Evolutionary conservation across 2,888 invertebrate genomes (phyloP).

Genomic region (Mythimna impura): DNA sequence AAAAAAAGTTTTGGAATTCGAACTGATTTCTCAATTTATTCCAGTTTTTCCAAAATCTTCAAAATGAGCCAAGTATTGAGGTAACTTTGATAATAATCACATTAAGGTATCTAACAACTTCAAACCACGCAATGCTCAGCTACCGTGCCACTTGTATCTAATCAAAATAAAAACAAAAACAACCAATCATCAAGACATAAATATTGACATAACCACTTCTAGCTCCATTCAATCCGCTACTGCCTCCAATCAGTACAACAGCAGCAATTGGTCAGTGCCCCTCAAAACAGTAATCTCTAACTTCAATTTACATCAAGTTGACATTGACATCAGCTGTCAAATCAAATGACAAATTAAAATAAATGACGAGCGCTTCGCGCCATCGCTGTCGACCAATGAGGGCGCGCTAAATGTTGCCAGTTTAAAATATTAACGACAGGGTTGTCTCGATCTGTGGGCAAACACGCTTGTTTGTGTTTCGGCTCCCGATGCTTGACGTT

Average conservation of each 20-base stretch:
- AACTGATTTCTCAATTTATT: background rate
- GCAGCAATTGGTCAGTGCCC: slow-evolving; percentile 63
- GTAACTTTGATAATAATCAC: background rate
- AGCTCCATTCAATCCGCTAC: slow-evolving; percentile 37
- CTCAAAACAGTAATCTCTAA: slow-evolving; percentile 62
- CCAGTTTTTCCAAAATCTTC: background rate
- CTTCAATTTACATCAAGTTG: slow-evolving; percentile 69
- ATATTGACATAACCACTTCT: slow-evolving; percentile 50
- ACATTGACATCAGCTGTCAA: slow-evolving; percentile 72
- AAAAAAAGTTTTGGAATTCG: background rate
- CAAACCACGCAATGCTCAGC: slow-evolving; percentile 2
- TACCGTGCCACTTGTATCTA: slow-evolving; percentile 29
- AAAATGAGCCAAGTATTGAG: background rate
- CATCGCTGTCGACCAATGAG: slow-evolving; percentile 74
- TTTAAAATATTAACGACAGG: slow-evolving; percentile 88
- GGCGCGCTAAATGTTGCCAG: slow-evolving; percentile 81
- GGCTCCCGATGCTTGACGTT: slow-evolving; percentile 76
- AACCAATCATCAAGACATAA: slow-evolving; percentile 37
- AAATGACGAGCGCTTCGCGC: slow-evolving; percentile 85
- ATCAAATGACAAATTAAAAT: slow-evolving; percentile 87
- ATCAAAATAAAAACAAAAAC: slow-evolving; percentile 25
- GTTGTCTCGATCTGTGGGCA: slow-evolving; percentile 85
- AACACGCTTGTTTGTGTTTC: slow-evolving; percentile 84
- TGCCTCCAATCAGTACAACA: slow-evolving; percentile 55
- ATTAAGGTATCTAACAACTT: background rate